phyloP scores from a whole-genome alignment of 2,797 vertebrate genomes.

The Lepilemur septentrionalis region DNA sequence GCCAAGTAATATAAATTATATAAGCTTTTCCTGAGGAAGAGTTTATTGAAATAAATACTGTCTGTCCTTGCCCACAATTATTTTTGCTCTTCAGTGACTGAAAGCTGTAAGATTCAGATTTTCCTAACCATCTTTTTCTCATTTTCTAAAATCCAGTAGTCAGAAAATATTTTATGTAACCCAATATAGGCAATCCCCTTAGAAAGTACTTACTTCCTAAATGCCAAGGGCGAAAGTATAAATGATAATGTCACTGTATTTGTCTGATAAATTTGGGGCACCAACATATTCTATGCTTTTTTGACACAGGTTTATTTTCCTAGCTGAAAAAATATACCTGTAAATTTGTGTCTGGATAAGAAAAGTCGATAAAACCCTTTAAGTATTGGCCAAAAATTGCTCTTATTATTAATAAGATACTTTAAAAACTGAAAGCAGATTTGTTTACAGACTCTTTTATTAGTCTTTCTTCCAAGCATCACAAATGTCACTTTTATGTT shows the following conservation, averaged over 20 bases:
- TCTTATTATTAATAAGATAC: conserved; percentile 53
- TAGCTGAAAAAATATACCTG: neutral
- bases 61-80: neutral
- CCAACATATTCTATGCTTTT: neutral
- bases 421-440: conserved; percentile 46
- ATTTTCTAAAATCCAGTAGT: conserved; percentile 39
- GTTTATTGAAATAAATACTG: neutral
- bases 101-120: neutral
- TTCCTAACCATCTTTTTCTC: neutral
- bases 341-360: conserved; percentile 33
- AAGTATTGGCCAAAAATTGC: conserved; percentile 42
- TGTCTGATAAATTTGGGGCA: neutral
- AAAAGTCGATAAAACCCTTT: neutral
- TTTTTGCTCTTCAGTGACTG: conserved; percentile 5
- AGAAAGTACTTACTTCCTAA: conserved; percentile 47
- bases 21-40: neutral
- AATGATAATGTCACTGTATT: neutral
- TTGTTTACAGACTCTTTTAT: conserved; percentile 5
- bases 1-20: neutral
- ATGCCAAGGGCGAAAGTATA: conserved; percentile 21
- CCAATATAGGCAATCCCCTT: neutral
- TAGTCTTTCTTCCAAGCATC: conserved; percentile 34
- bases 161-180: neutral
- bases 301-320: conserved; percentile 16
- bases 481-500: conserved; percentile 54